phyloP scores from a whole-genome alignment of 2,113 vertebrate species.

The Gadus macrocephalus region DNA sequence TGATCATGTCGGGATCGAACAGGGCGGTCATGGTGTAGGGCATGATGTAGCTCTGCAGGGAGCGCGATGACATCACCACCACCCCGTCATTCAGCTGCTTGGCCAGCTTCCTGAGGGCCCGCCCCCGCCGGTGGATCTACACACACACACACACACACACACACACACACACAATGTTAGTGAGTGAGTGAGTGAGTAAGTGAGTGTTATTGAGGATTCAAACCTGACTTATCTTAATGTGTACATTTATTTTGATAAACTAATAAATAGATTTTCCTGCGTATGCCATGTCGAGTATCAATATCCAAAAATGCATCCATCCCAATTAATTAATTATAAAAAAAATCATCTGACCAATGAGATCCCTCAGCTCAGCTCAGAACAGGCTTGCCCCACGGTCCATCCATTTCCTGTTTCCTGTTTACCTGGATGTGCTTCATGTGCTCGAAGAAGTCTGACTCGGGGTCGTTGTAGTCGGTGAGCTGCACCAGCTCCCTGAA shows the following conservation, averaged over 20 bases:
- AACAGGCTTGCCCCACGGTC: too few relatives aligned
- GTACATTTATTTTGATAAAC: too few relatives aligned
- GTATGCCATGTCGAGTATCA: too few relatives aligned
- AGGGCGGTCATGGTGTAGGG: slow-evolving; percentile 88
- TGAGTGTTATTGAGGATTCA: neutral
- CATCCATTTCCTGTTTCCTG: neutral
- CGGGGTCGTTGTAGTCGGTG: slow-evolving; percentile 83
- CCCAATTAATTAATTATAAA: too few relatives aligned
- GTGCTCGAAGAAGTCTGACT: slow-evolving; percentile 97
- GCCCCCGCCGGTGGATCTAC: slow-evolving; percentile 90
- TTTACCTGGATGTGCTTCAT: slow-evolving; percentile 98
- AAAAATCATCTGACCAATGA: too few relatives aligned
- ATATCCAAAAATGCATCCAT: too few relatives aligned
- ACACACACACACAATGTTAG: neutral
- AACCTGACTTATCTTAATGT: too few relatives aligned
- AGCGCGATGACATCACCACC: slow-evolving; percentile 78
- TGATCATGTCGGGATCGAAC: slow-evolving; percentile 88
- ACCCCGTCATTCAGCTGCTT: slow-evolving; percentile 85
- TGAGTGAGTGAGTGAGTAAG: neutral
- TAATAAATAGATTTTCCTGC: too few relatives aligned
- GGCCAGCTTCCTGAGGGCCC: slow-evolving; percentile 87
- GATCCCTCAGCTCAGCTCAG: too few relatives aligned
- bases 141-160: slow-evolving; percentile 1
- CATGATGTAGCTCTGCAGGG: slow-evolving; percentile 94
- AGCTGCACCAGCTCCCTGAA: slow-evolving; percentile 92